Evolutionary conservation across 2,888 invertebrate species (phyloP).

Genomic region (Formica aserva): DNA sequence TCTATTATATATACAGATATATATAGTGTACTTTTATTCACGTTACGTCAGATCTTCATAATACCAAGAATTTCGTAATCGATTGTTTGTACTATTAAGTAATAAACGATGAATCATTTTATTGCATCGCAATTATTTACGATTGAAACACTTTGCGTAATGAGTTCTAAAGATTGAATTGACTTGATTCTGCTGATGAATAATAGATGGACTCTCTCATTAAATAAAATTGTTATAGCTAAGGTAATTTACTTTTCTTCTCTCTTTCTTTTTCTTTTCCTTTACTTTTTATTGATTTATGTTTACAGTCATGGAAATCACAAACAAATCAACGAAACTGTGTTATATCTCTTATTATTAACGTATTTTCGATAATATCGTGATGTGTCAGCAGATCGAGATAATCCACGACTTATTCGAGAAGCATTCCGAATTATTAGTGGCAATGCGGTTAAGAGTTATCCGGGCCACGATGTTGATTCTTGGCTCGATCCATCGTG

Average conservation of each 20-base stretch:
- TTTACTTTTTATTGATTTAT: background rate
- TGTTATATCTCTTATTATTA: background rate
- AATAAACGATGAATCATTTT: slow-evolving; percentile 12
- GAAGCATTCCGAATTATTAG: slow-evolving; percentile 28
- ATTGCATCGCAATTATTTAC: background rate
- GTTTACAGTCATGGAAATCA: background rate
- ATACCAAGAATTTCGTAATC: slow-evolving; percentile 15
- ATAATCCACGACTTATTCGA: slow-evolving; percentile 5
- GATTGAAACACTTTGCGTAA: background rate
- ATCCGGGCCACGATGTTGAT: slow-evolving; percentile 54
- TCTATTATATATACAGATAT: background rate
- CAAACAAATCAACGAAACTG: background rate
- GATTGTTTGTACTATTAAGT: slow-evolving; percentile 8
- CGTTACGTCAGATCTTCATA: slow-evolving; percentile 30
- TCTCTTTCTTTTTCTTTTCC: background rate
- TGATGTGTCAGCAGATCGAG: slow-evolving; percentile 17
- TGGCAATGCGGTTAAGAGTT: slow-evolving; percentile 36
- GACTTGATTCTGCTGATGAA: slow-evolving; percentile 7
- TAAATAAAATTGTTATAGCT: slow-evolving; percentile 16
- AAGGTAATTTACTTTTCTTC: background rate
- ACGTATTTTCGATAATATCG: slow-evolving; percentile 3
- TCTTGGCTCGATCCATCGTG: slow-evolving; percentile 59
- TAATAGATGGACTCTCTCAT: slow-evolving; percentile 19
- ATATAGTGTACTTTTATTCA: background rate
- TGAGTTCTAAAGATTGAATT: background rate